Conservation (phyloP, 2,113 vertebrate genomes). For the Sorex araneus region DNA sequence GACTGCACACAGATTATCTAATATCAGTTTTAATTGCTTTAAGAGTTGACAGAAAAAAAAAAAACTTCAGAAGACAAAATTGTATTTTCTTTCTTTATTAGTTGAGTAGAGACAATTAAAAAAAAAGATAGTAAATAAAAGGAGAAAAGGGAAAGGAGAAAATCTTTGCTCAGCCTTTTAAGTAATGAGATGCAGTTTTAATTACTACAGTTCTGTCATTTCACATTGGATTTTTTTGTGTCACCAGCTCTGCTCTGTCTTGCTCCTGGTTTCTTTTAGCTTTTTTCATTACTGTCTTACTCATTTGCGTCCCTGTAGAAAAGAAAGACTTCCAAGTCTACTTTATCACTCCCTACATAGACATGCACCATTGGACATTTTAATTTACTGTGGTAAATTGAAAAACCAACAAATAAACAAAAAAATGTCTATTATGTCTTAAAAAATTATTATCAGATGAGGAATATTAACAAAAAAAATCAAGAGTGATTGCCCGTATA, state of each 20-base stretch:
- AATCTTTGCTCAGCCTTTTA: background rate
- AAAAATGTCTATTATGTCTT: background rate
- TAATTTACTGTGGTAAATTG: background rate
- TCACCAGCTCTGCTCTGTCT: background rate
- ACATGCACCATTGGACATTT: background rate
- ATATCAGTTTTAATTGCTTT: background rate
- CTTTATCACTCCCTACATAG: background rate
- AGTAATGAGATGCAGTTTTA: background rate
- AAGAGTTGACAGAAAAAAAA: conserved; percentile 6
- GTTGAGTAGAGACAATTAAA: background rate
- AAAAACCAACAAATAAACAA: background rate
- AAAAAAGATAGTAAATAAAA: background rate
- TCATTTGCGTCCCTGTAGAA: background rate
- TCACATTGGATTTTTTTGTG: background rate
- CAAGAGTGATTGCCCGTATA: background rate
- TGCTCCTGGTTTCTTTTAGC: background rate
- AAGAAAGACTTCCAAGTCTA: background rate
- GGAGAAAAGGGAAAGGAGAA: background rate
- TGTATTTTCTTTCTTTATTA: background rate
- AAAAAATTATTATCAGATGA: background rate
- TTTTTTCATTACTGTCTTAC: background rate
- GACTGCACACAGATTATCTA: background rate
- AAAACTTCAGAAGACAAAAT: background rate
- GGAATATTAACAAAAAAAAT: background rate
- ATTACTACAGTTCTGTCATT: background rate